Conservation (phyloP, 2,888 invertebrate species). For the Cremastobaeus sp. region DNA sequence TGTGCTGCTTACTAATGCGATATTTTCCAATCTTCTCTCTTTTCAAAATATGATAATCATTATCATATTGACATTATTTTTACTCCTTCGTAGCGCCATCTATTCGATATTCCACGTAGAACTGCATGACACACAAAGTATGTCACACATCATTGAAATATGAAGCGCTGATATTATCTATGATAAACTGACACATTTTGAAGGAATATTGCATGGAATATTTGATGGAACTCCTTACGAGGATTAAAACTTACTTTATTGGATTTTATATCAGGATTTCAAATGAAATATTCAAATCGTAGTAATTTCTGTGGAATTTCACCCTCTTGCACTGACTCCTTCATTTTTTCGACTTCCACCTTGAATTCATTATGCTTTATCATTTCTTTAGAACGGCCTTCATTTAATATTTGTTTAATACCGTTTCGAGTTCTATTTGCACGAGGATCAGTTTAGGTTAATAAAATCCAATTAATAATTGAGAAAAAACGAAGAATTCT, state of each 20-base stretch:
- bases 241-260: slow-evolving; percentile 57
- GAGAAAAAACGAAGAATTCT: neutral
- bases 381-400: slow-evolving; percentile 41
- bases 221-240: slow-evolving; percentile 43
- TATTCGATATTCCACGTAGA: slow-evolving; percentile 52
- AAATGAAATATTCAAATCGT: slow-evolving; percentile 53
- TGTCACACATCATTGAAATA: slow-evolving; percentile 57
- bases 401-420: slow-evolving; percentile 43
- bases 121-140: slow-evolving; percentile 51
- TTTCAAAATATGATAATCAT: slow-evolving; percentile 70
- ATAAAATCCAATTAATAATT: slow-evolving; percentile 32
- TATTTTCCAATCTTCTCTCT: slow-evolving; percentile 54
- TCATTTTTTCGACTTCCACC: slow-evolving; percentile 2
- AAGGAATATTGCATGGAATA: slow-evolving; percentile 41
- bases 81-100: slow-evolving; percentile 42
- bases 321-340: slow-evolving; percentile 1
- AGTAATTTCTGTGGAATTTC: slow-evolving; percentile 46
- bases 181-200: slow-evolving; percentile 53
- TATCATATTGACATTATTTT: slow-evolving; percentile 70
- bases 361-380: slow-evolving; percentile 42
- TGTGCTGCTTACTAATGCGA: slow-evolving; percentile 72
- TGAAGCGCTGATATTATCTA: slow-evolving; percentile 50
- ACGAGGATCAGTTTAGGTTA: slow-evolving; percentile 2
- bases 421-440: slow-evolving; percentile 5
- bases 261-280: slow-evolving; percentile 49